A percentile compares a stretch with the other conserved stretches of the same genome.
phyloP scores from a whole-genome alignment of 2,888 invertebrate genomes.

The Lasioglossum zephyrum region DNA sequence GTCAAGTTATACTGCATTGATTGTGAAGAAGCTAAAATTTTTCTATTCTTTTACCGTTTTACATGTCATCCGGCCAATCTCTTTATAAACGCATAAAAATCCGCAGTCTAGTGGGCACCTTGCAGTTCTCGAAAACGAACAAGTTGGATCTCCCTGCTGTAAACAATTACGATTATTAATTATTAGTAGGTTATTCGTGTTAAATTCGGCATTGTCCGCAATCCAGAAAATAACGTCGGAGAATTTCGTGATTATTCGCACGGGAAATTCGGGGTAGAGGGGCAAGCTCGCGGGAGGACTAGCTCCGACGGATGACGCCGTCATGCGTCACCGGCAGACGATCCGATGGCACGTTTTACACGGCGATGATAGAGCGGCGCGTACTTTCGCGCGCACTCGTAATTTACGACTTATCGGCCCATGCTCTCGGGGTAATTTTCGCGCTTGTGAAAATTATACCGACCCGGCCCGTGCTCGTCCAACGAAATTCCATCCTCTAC shows the following conservation, averaged over 20 bases:
- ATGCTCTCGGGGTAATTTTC: conserved; percentile 67
- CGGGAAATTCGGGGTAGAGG: conserved; percentile 15
- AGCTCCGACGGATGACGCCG: conserved; percentile 62
- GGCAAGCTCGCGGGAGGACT: conserved; percentile 46
- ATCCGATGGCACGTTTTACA: conserved; percentile 65
- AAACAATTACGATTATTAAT: too few species aligned
- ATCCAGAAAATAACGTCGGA: background rate
- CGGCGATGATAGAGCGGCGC: conserved; percentile 53
- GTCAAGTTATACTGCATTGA: too few species aligned
- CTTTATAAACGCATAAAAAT: too few species aligned
- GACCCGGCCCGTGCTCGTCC: conserved; percentile 55
- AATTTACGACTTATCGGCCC: conserved; percentile 77
- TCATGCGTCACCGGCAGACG: conserved; percentile 61
- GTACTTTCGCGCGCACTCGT: conserved; percentile 61
- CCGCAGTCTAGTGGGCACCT: too few species aligned
- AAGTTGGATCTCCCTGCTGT: too few species aligned
- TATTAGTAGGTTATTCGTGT: background rate
- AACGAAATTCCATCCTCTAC: conserved; percentile 37
- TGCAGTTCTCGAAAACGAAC: too few species aligned
- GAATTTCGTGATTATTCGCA: background rate
- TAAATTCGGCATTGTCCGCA: background rate
- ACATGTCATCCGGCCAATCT: too few species aligned
- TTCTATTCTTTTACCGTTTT: too few species aligned
- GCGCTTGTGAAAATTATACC: conserved; percentile 72
- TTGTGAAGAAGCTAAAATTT: too few species aligned